Base-by-base conservation (phyloP, 2,888 invertebrate species). In the Eupithecia vulgata region DNA sequence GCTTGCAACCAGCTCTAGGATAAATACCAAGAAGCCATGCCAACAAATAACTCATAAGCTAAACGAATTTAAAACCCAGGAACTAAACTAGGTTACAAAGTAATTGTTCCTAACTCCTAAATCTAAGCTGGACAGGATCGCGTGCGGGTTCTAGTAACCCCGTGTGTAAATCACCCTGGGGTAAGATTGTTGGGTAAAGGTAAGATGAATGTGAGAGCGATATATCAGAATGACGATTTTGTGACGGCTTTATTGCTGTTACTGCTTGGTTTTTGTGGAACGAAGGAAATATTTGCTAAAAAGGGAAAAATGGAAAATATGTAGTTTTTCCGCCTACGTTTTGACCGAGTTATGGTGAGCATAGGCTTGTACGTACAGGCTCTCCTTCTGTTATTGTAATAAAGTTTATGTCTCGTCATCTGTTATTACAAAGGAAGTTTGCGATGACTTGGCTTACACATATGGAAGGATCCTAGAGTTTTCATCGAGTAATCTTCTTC, bases 31-130 rank as follows among this genome's bases (percentile, higher is more conserved):
- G 15, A 42, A 68, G 25, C 52, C 34, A 68, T 1, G 59, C 42
- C 35, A 48, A 64, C 30, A 35, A 59, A 42, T 52, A 57, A 65
- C 65, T 37, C 21, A 40, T 65, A 57, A 35, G 52, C n/a, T 48
- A 59, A 42, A 67, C 42, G 30, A 48, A 67, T 45, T 30, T 30
- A 73, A 69, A 64, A 69, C 30, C 48, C 52, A 35, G 25, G 48
- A n/a, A 40, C 67, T 13, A 40, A 72, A 69, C 70, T 74, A 74
- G 77, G 77, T 73, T 73, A 77, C 72, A 61, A 65, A 65, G 74
- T 76, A 77, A 77, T 77, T 77, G 76, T 65, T 68, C 68, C 34
- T 62, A 61, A 64, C 64, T 61, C 72, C 70, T 75, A 72, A 75
- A 75, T 75, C 75, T 75, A 65, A 68, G 57, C 61, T 25, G 70